Evolutionary conservation across 2,797 vertebrate species (phyloP).

Genomic region (Kryptopterus vitreolus): DNA sequence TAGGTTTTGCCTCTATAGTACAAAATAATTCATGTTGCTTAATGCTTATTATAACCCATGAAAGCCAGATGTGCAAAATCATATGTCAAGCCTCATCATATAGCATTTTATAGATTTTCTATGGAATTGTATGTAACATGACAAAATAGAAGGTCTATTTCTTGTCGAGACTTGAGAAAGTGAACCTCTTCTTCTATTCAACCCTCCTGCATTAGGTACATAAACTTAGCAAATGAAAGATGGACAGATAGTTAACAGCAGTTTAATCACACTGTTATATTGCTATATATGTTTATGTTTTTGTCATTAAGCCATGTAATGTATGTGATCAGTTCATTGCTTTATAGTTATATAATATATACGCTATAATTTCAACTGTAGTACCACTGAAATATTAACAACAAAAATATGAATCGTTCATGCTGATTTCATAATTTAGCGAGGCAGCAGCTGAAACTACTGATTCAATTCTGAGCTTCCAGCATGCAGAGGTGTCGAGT

Average conservation of each 20-base stretch:
- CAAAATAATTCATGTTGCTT: background rate
- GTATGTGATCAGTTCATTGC: background rate
- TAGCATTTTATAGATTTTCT: background rate
- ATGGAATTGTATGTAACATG: background rate
- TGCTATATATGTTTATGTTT: background rate
- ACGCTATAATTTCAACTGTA: background rate
- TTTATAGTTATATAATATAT: too few species aligned
- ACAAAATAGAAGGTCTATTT: conserved; percentile 1
- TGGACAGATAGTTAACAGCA: too few species aligned
- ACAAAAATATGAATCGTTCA: too few species aligned
- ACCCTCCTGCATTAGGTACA: background rate
- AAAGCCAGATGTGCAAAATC: background rate
- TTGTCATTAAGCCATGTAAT: background rate
- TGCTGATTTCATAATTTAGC: too few species aligned
- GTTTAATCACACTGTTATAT: too few species aligned
- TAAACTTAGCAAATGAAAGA: conserved; percentile 6
- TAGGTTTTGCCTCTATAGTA: background rate
- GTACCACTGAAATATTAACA: background rate
- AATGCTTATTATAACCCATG: background rate
- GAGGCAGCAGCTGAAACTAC: too few species aligned
- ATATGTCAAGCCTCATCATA: background rate
- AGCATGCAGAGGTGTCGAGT: too few species aligned
- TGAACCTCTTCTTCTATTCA: background rate
- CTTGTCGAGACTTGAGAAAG: too few species aligned
- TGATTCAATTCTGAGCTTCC: too few species aligned